These are phyloP conservation scores for Amphimallon solstitiale DNA, from an alignment of 2,888 invertebrate species.

Conservation along the genomic window DNA sequence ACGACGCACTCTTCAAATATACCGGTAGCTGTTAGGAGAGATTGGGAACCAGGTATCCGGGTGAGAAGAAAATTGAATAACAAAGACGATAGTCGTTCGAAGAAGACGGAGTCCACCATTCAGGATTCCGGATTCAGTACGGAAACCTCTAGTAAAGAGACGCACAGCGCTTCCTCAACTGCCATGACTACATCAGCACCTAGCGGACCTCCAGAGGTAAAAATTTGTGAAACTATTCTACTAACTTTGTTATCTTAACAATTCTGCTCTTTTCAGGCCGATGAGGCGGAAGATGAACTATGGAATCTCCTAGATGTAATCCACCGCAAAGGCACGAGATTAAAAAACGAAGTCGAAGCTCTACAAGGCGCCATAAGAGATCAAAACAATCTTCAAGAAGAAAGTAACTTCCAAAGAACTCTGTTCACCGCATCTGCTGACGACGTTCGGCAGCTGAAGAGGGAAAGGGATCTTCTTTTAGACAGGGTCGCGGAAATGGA, in stretches of 20 bases:
- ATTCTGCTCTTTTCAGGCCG: slow-evolving; percentile 49
- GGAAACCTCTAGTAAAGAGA: slow-evolving; percentile 85
- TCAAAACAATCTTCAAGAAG: slow-evolving; percentile 44
- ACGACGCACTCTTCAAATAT: slow-evolving; percentile 65
- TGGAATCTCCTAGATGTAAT: slow-evolving; percentile 89
- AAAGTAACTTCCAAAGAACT: slow-evolving; percentile 56
- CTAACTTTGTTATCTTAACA: slow-evolving; percentile 73
- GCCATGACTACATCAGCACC: slow-evolving; percentile 63
- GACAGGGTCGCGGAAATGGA: slow-evolving; percentile 82
- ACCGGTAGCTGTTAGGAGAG: slow-evolving; percentile 68
- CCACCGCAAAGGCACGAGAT: slow-evolving; percentile 76
- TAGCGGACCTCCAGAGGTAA: slow-evolving; percentile 34
- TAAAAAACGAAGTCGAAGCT: slow-evolving; percentile 69
- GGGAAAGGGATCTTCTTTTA: slow-evolving; percentile 79
- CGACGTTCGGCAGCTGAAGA: slow-evolving; percentile 72
- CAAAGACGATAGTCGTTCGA: slow-evolving; percentile 56
- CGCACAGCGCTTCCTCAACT: slow-evolving; percentile 76
- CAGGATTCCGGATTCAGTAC: slow-evolving; percentile 92
- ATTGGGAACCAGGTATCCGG: slow-evolving; percentile 86
- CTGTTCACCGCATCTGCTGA: slow-evolving; percentile 62
- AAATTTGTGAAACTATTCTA: neutral
- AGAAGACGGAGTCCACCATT: slow-evolving; percentile 71
- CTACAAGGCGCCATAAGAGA: slow-evolving; percentile 68
- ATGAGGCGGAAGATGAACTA: slow-evolving; percentile 79
- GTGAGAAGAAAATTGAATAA: slow-evolving; percentile 67